Evolutionary conservation across 2,113 vertebrate species (phyloP).

Genomic region (Lasiurus borealis): DNA sequence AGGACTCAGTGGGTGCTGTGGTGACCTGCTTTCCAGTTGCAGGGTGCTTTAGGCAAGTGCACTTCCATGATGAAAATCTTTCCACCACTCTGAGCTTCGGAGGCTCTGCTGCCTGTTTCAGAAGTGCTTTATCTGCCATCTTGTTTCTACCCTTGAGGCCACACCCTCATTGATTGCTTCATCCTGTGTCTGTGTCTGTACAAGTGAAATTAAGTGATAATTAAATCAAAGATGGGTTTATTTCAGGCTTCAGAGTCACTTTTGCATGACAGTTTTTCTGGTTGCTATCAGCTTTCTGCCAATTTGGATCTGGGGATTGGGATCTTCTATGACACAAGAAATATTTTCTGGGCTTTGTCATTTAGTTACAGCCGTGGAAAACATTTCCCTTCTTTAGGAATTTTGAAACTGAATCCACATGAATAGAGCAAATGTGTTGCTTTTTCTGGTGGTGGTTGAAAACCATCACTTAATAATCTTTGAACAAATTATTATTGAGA

Average conservation of each 20-base stretch:
- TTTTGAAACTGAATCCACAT: neutral
- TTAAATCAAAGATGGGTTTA: neutral
- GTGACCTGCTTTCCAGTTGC: slow-evolving; percentile 56
- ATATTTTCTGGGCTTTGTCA: neutral
- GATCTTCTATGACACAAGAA: neutral
- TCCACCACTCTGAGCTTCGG: neutral
- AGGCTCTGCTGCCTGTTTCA: slow-evolving; percentile 43
- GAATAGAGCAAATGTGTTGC: neutral
- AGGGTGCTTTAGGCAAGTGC: neutral
- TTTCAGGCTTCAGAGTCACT: neutral
- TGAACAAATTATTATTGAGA: neutral
- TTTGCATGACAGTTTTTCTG: neutral
- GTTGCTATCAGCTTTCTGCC: neutral
- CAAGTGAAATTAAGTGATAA: slow-evolving; percentile 56
- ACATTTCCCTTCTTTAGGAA: slow-evolving; percentile 27
- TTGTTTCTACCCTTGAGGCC: slow-evolving; percentile 49
- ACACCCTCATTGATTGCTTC: slow-evolving; percentile 44
- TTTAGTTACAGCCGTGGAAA: slow-evolving; percentile 6
- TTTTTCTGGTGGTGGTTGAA: slow-evolving; percentile 40
- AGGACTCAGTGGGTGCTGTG: neutral
- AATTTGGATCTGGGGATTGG: neutral
- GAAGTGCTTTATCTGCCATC: slow-evolving; percentile 55
- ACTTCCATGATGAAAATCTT: slow-evolving; percentile 13
- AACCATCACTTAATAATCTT: neutral
- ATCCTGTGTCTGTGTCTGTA: slow-evolving; percentile 30